A percentile compares a stretch with the other conserved stretches of the same genome.
These are phyloP conservation scores for Helicoverpa assulta DNA, from an alignment of 2,888 invertebrate genomes.

Conservation along the genomic window DNA sequence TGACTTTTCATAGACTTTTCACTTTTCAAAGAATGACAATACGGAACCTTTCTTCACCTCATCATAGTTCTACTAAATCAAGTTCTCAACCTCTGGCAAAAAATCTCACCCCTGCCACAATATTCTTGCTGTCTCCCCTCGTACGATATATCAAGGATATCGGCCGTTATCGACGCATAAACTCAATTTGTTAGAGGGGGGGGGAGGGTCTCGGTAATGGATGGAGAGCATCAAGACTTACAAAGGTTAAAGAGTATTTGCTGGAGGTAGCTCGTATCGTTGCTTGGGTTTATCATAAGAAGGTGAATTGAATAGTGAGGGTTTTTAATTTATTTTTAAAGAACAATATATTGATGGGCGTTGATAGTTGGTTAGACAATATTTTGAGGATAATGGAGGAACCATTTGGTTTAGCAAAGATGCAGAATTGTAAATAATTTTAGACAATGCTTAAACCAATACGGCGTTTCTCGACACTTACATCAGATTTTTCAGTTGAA, in stretches of 20 bases:
- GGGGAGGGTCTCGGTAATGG: slow-evolving; percentile 43
- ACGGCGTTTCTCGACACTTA: too few species aligned
- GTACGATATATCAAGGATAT: slow-evolving; percentile 50
- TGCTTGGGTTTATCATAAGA: neutral
- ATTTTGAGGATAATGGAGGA: too few species aligned
- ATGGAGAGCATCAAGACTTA: slow-evolving; percentile 39
- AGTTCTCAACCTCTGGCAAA: neutral
- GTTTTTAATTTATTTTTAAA: slow-evolving; percentile 4
- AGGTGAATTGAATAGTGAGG: neutral
- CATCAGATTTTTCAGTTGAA: too few species aligned
- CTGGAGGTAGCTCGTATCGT: slow-evolving; percentile 3
- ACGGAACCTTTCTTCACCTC: too few species aligned
- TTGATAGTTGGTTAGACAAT: too few species aligned
- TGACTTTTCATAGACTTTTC: too few species aligned
- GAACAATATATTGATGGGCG: neutral
- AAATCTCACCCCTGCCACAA: neutral
- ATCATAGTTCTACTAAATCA: too few species aligned
- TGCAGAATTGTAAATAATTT: too few species aligned
- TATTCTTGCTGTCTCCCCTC: slow-evolving; percentile 14
- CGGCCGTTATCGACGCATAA: slow-evolving; percentile 56
- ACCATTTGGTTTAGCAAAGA: too few species aligned
- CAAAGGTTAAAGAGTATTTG: slow-evolving; percentile 27
- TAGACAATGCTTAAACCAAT: too few species aligned
- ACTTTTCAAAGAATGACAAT: too few species aligned
- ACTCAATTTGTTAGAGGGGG: slow-evolving; percentile 53